phyloP scores from a whole-genome alignment of 2,113 vertebrate genomes.

The Clarias batrachus region DNA sequence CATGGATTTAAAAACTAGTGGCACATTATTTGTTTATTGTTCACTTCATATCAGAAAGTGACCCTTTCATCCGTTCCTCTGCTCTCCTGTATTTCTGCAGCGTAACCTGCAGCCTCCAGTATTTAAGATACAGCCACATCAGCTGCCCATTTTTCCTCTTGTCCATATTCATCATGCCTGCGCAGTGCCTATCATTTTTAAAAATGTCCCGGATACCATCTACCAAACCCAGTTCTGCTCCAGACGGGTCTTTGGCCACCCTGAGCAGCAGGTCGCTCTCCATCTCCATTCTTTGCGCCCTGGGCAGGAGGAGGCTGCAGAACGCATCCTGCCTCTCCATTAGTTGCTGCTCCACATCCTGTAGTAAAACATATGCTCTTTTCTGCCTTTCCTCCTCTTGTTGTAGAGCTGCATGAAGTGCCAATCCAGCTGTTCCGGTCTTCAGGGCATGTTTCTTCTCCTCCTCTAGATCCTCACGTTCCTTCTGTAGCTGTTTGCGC shows the following conservation, averaged over 20 bases:
- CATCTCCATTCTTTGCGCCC: constrained; percentile 78
- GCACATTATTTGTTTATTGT: too few species aligned
- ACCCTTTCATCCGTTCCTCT: constrained; percentile 65
- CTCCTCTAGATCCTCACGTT: constrained; percentile 74
- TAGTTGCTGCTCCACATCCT: constrained; percentile 80
- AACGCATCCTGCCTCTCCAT: constrained; percentile 86
- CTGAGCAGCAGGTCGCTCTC: constrained; percentile 85
- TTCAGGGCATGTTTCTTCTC: constrained; percentile 74
- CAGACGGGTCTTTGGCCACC: constrained; percentile 77
- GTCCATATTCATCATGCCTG: constrained; percentile 80
- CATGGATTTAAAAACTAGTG: not conserved
- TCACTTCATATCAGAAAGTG: not conserved
- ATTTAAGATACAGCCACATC: constrained; percentile 94
- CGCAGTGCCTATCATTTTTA: constrained; percentile 86
- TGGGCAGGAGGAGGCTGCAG: constrained; percentile 82
- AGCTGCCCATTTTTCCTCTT: constrained; percentile 85
- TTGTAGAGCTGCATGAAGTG: constrained; percentile 75
- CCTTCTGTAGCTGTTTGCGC: constrained; percentile 79
- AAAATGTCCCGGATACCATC: constrained; percentile 88
- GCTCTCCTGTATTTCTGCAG: constrained; percentile 81
- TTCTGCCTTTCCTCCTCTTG: constrained; percentile 79
- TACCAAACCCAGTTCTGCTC: constrained; percentile 74
- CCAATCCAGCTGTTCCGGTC: constrained; percentile 69
- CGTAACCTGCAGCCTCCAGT: constrained; percentile 86
- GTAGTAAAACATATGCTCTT: constrained; percentile 72